Conservation (phyloP, 2,797 vertebrate species). For the Chanos chanos region DNA sequence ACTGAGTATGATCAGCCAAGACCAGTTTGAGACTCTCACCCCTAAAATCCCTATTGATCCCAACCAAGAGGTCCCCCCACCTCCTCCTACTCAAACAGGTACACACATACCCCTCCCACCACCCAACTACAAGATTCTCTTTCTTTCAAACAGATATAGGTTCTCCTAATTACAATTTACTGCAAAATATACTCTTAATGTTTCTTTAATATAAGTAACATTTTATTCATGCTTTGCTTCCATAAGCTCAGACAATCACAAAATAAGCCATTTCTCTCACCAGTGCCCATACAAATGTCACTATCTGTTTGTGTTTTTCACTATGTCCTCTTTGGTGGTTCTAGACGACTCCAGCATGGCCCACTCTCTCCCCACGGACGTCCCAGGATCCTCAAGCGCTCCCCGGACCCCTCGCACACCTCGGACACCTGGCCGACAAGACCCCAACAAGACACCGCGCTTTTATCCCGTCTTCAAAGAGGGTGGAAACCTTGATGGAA, state of each 20-base stretch:
- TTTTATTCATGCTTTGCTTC: no score
- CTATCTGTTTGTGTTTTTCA: no score
- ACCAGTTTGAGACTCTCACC: constrained; percentile 82
- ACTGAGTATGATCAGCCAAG: constrained; percentile 84
- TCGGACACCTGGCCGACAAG: constrained; percentile 79
- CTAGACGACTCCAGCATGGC: constrained; percentile 59
- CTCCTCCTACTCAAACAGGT: constrained; percentile 68
- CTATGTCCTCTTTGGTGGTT: constrained; percentile 30
- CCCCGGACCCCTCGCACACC: constrained; percentile 73
- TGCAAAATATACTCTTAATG: no score
- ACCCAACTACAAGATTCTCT: no score
- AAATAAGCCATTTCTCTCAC: no score
- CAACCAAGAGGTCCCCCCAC: constrained; percentile 70
- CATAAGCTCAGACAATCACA: no score
- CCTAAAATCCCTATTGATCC: constrained; percentile 73
- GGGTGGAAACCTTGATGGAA: constrained; percentile 71
- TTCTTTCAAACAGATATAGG: no score
- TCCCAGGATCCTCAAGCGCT: constrained; percentile 72
- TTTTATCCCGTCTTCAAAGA: constrained; percentile 96
- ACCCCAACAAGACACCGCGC: constrained; percentile 84
- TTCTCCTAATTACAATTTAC: no score
- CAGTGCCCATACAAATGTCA: no score
- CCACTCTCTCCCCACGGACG: constrained; percentile 71
- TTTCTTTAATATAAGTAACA: no score
- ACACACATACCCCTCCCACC: constrained; percentile 21